A percentile compares a stretch with the other conserved stretches of the same genome.
Conservation (phyloP, 2,113 vertebrate species). For the Sus scrofa region T2T-Sscrofa CM000812.6:198837501-198838000, state of each 20-base stretch:
- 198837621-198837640: constrained; percentile 46
- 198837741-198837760: constrained; percentile 57
- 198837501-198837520: not conserved
- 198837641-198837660: constrained; percentile 53
- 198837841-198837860: constrained; percentile 29
- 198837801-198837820: not conserved
- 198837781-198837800: constrained; percentile 7
- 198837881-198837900: not conserved
- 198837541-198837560: not conserved
- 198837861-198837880: constrained; percentile 28
- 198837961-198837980: not conserved
- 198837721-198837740: constrained; percentile 50
- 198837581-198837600: constrained; percentile 30
- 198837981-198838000: not conserved
- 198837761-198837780: not conserved
- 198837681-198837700: constrained; percentile 61
- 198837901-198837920: constrained; percentile 7
- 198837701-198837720: constrained; percentile 45
- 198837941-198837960: constrained; percentile 8
- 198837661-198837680: constrained; percentile 67
- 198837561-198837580: constrained; percentile 33
- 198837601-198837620: constrained; percentile 60
- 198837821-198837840: constrained; percentile 56
- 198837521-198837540: not conserved
- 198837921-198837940: constrained; percentile 26